A percentile compares a stretch with the other conserved stretches of the same genome.
These are phyloP conservation scores for Cepphus grylle DNA, from an alignment of 2,113 vertebrate genomes.

Conservation along the genomic window DNA sequence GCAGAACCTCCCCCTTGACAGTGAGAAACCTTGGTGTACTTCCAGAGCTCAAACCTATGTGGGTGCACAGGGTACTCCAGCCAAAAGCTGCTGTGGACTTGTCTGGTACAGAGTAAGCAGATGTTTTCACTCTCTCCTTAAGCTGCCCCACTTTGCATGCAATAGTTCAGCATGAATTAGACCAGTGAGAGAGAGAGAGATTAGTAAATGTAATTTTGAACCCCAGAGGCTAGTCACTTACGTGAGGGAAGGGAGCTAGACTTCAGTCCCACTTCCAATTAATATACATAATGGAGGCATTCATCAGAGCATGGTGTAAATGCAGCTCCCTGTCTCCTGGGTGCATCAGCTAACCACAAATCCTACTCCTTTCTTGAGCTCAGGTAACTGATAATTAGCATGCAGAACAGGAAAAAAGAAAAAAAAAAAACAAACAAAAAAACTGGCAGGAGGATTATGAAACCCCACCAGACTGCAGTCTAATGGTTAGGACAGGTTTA, in stretches of 20 bases:
- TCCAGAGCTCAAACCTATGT: not conserved
- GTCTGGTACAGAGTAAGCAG: not conserved
- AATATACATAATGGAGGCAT: not conserved
- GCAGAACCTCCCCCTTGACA: not conserved
- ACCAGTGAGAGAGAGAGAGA: slow-evolving; percentile 11
- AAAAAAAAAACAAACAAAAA: not conserved
- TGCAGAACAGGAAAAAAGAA: not conserved
- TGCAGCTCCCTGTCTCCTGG: not conserved
- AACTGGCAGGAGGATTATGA: not conserved
- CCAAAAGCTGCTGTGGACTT: not conserved
- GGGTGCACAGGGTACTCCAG: not conserved
- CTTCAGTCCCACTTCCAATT: slow-evolving; percentile 10
- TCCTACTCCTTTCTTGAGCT: not conserved
- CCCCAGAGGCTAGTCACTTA: slow-evolving; percentile 3
- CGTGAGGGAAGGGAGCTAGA: not conserved
- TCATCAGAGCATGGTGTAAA: not conserved
- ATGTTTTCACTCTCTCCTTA: not conserved
- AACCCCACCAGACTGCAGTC: not conserved
- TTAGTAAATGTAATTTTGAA: slow-evolving; percentile 38
- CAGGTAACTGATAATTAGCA: not conserved
- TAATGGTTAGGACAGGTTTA: not conserved
- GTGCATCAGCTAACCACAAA: not conserved
- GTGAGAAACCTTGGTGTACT: not conserved
- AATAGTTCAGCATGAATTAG: slow-evolving; percentile 25
- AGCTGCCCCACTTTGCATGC: not conserved